A percentile compares a stretch with the other conserved stretches of the same genome.
phyloP scores from a whole-genome alignment of 1,140 invertebrate genomes.

The Teleogryllus occipitalis region DNA sequence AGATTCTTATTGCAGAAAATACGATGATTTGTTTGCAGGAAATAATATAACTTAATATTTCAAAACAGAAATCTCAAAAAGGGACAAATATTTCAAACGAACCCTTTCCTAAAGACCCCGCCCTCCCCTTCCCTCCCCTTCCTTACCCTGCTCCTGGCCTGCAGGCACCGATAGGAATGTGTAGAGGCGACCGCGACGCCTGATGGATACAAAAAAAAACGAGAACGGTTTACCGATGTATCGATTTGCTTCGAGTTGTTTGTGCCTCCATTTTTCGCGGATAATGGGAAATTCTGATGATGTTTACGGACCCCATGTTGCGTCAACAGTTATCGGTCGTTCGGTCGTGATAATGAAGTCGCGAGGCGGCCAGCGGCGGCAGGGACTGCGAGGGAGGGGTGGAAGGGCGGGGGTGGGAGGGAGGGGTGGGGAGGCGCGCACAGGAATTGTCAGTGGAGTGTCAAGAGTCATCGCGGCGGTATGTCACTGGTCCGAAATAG shows the following conservation, averaged over 20 bases:
- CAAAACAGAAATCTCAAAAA: too few relatives aligned
- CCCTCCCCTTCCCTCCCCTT: neutral
- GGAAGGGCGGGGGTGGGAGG: too few relatives aligned
- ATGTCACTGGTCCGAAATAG: too few relatives aligned
- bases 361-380: neutral
- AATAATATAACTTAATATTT: too few relatives aligned
- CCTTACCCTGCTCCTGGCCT: too few relatives aligned
- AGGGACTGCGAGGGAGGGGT: too few relatives aligned
- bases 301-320: neutral
- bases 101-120: neutral
- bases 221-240: neutral
- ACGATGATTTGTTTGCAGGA: too few relatives aligned
- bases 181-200: neutral
- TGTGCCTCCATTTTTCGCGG: neutral
- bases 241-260: neutral
- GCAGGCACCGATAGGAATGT: neutral
- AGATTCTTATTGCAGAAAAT: too few relatives aligned
- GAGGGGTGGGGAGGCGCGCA: too few relatives aligned
- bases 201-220: neutral
- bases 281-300: neutral
- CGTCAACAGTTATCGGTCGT: neutral
- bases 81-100: too few relatives aligned
- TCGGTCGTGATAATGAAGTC: neutral
- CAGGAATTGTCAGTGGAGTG: too few relatives aligned
- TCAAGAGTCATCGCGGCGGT: too few relatives aligned